phyloP scores from a whole-genome alignment of 1,140 invertebrate genomes.

The Apis cerana region DNA sequence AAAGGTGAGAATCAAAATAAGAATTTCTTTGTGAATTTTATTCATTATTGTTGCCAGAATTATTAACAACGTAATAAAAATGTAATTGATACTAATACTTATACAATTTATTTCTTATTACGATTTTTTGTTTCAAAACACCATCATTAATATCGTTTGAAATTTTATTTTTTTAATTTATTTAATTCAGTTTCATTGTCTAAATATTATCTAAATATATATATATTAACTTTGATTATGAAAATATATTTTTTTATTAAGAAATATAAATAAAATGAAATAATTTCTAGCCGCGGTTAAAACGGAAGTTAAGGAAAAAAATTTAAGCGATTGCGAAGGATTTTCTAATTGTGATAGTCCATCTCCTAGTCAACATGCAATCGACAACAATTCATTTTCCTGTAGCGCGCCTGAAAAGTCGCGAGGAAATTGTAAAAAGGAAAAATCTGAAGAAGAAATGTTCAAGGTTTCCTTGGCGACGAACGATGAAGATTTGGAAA shows the following conservation, averaged over 20 bases:
- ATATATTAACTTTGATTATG: too few relatives aligned
- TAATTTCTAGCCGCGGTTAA: constrained; percentile 3
- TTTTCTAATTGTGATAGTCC: neutral
- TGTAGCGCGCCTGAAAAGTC: constrained; percentile 22
- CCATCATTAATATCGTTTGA: too few relatives aligned
- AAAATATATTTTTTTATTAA: neutral
- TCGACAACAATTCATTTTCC: neutral
- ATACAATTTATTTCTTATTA: neutral
- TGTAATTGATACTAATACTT: neutral
- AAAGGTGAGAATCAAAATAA: constrained; percentile 41
- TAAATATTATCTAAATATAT: neutral
- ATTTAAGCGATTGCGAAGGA: neutral
- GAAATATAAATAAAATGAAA: neutral
- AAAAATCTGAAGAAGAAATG: neutral
- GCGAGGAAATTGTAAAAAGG: neutral
- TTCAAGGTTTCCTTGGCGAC: constrained; percentile 30
- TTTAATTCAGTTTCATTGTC: too few relatives aligned
- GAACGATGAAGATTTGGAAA: neutral
- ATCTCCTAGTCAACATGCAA: neutral
- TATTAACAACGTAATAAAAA: neutral
- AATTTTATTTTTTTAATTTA: too few relatives aligned
- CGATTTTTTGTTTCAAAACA: neutral
- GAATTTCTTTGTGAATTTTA: neutral
- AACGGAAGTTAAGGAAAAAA: constrained; percentile 46
- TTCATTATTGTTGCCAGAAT: constrained; percentile 1